Percentiles rank a stretch among this genome's conserved stretches.
phyloP scores from a whole-genome alignment of 53 echinoderm and acorn worm species.

The Mesocentrotus franciscanus region DNA sequence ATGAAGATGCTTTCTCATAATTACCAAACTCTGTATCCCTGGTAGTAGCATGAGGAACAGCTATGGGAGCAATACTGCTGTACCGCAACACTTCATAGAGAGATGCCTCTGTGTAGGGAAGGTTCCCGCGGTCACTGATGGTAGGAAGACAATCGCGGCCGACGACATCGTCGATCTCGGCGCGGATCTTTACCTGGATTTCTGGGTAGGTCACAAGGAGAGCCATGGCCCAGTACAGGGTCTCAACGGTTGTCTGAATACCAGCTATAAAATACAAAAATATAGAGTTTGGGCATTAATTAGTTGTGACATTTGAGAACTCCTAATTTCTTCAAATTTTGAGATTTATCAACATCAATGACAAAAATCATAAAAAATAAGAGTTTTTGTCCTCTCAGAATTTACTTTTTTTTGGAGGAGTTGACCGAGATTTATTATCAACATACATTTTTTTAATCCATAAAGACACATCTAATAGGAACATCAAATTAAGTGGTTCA shows the following conservation, averaged over 20 bases:
- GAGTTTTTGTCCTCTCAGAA: too few relatives aligned
- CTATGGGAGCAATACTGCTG: conserved; percentile 43
- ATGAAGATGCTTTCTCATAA: not conserved
- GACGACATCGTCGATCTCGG: conserved; percentile 63
- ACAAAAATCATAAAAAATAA: too few relatives aligned
- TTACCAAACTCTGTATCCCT: conserved; percentile 55
- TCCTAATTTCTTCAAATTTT: not conserved
- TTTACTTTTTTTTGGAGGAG: too few relatives aligned
- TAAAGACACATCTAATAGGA: too few relatives aligned
- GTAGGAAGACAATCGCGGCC: conserved; percentile 55
- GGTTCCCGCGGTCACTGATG: conserved; percentile 48
- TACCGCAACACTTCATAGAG: conserved; percentile 61
- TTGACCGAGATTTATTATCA: too few relatives aligned
- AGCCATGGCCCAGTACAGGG: conserved; percentile 59
- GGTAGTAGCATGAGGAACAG: conserved; percentile 55
- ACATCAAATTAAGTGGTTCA: too few relatives aligned
- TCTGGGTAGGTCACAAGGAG: conserved; percentile 36
- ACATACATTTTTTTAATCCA: too few relatives aligned
- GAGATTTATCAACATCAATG: not conserved
- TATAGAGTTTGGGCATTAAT: not conserved
- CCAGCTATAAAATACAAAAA: conserved; percentile 49
- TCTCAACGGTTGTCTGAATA: conserved; percentile 42
- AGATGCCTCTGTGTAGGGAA: conserved; percentile 64
- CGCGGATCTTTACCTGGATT: conserved; percentile 57
- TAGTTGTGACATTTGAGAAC: not conserved